phyloP scores from a whole-genome alignment of 2,797 vertebrate species.

The Epinephelus coioides region DNA sequence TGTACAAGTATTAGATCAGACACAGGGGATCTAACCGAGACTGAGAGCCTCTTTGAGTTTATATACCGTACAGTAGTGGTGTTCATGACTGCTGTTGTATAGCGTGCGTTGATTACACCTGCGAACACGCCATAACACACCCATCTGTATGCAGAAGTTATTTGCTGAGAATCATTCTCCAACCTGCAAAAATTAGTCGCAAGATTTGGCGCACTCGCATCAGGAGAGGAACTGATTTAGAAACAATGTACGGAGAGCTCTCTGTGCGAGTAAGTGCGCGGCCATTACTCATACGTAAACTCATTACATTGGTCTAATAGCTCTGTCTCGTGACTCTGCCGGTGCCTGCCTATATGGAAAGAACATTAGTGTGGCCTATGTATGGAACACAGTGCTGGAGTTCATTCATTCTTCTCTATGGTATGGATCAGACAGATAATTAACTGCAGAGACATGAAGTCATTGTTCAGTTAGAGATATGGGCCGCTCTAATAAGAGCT shows the following conservation, averaged over 20 bases:
- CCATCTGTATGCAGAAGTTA: slow-evolving; percentile 24
- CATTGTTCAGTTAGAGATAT: slow-evolving; percentile 84
- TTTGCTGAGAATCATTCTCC: slow-evolving; percentile 30
- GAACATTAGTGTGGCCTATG: slow-evolving; percentile 73
- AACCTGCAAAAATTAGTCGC: slow-evolving; percentile 51
- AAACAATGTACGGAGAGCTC: slow-evolving; percentile 53
- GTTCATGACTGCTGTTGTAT: slow-evolving; percentile 27
- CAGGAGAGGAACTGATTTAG: slow-evolving; percentile 57
- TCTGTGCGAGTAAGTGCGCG: slow-evolving; percentile 53
- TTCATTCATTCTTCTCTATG: slow-evolving; percentile 78
- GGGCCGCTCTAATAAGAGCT: slow-evolving; percentile 73
- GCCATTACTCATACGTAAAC: slow-evolving; percentile 86
- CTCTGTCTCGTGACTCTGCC: slow-evolving; percentile 78
- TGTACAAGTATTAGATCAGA: slow-evolving; percentile 64
- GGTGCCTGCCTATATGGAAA: slow-evolving; percentile 73
- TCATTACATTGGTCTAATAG: slow-evolving; percentile 84
- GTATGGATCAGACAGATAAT: slow-evolving; percentile 87
- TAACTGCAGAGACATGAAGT: slow-evolving; percentile 82
- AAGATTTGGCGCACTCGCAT: slow-evolving; percentile 37
- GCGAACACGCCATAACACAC: neutral
- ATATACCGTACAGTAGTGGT: slow-evolving; percentile 14
- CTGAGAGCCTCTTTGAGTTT: slow-evolving; percentile 46
- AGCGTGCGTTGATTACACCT: slow-evolving; percentile 2
- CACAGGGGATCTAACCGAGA: slow-evolving; percentile 38
- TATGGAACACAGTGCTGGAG: slow-evolving; percentile 69